These are phyloP conservation scores for Micrasema longulum DNA, from an alignment of 1,140 invertebrate species.

Conservation along the genomic window DNA sequence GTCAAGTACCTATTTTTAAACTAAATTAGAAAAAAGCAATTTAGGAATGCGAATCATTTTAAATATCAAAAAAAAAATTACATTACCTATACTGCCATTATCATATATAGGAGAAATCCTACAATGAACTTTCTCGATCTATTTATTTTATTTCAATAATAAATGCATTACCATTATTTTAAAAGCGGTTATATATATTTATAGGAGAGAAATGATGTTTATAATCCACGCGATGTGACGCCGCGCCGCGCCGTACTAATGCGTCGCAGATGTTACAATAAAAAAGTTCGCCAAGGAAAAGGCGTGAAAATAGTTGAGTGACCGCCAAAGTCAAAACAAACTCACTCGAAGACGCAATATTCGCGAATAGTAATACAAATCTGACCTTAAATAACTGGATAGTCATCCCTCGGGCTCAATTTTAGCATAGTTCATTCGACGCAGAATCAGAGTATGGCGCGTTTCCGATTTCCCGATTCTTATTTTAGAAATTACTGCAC, in stretches of 20 bases:
- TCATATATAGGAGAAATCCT: no score
- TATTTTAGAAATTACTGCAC: not conserved
- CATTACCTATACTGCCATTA: no score
- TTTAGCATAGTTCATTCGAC: not conserved
- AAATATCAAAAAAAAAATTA: no score
- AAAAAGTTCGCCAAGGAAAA: slow-evolving; percentile 27
- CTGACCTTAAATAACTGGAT: slow-evolving; percentile 13
- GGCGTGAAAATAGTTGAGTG: slow-evolving; percentile 19
- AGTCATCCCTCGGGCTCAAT: not conserved
- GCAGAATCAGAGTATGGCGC: not conserved
- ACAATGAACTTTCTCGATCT: no score
- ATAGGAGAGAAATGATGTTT: no score
- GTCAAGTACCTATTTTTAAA: no score
- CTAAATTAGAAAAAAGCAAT: no score
- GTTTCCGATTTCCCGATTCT: slow-evolving; percentile 15
- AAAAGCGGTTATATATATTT: no score
- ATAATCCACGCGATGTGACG: slow-evolving; percentile 5
- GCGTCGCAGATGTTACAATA: slow-evolving; percentile 11
- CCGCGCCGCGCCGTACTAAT: no score
- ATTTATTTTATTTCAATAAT: no score
- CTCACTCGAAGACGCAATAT: slow-evolving; percentile 20
- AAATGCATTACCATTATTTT: no score
- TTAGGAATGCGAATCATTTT: no score
- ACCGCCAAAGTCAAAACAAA: slow-evolving; percentile 23
- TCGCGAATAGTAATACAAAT: not conserved